Evolutionary conservation across 2,797 vertebrate genomes (phyloP), one percentile per base, ranked within the genome.

Genomic region (Tenualosa thibaudeaui): DNA sequence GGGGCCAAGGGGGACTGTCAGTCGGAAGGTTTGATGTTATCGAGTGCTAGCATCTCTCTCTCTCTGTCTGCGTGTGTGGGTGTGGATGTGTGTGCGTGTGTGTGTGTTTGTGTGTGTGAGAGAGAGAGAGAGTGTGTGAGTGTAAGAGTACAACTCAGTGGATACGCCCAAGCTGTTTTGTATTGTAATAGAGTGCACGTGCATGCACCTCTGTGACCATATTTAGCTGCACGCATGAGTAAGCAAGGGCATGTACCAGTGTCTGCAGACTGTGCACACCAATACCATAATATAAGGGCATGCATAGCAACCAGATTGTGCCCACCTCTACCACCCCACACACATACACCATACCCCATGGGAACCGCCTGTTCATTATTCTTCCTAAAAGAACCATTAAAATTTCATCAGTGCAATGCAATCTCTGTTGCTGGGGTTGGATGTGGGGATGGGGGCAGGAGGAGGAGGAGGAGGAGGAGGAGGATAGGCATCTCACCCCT

Each of bases 321-420:
- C 15, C 15, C 31, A 37, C 68, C 68, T 17, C 68, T 31, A 40
- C 31, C 46, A 46, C 68, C 68, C 65, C 31, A 15, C 31, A 31
- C 31, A 31, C 31, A 31, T 31, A 31, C 31, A 31, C 31, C 5
- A 10, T 15, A 26, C 37, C 92, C 86, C 87, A 24, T 78, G 94
- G 94, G 94, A 96, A 91, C 84, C 90, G 90, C 91, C 90, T 92
- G 91, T 95, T 96, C 93, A 94, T 96, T 96, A 96, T 94, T 95
- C 94, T 94, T 96, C 89, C 93, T 95, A 93, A 95, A 94, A 96
- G 94, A 95, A 93, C 92, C 92, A 95, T 96, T 96, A 96, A 95
- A 97, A 96, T 97, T 96, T 95, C 95, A 92, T 96, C 95, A 96
- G 89, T 93, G 93, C 92, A 95, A 94, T 91, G 91, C 93, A 93